Base-by-base conservation (phyloP, 2,113 vertebrate species). In the Solea senegalensis region DNA sequence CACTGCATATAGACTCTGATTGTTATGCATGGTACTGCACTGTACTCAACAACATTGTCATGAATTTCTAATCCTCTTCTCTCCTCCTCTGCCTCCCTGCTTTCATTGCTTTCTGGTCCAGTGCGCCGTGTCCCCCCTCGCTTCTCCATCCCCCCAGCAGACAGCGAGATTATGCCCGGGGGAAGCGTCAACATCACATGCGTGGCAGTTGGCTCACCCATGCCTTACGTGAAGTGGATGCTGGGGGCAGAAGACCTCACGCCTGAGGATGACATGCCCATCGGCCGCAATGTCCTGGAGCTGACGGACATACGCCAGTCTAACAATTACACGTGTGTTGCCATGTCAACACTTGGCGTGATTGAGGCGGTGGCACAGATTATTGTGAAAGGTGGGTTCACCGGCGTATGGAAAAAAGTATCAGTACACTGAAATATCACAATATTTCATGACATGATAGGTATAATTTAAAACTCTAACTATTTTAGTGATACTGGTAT, bases 191-290 rank as follows among this genome's bases (percentile, higher is more conserved):
- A 99, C 92, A 98, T 99, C 92, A 98, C 98, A 11, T 99, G 98
- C 68, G 97, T 98, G 91, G 97, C 98, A 0, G 97, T 99, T 80
- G 98, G 98, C 65, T 98, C 97, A 64, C 98, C 97, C 57, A 99
- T 99, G 97, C 98, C 98, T 8, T 99, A 99, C 78, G 98, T 99
- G 71, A 99, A 99, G 87, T 99, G 98, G 98, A 99, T 99, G 98
- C 91, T 99, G 65, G 98, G 97, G 77, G 95, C 97, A 5, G 98
- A 99, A 90, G 98, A 99, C 91, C 91, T 99, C 87, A 99, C 98
- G 21, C 98, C 98, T 2, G 98, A 99, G 87, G 98, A 99, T 72
- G 98, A 99, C 91, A 99, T 99, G 98, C 98, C 98, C 70, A 98
- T 99, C 79, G 98, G 98, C 59, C 95, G 97, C 87, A 99, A 99